Conservation (phyloP, 2,888 invertebrate species). For the Yponomeuta plumbellus region DNA sequence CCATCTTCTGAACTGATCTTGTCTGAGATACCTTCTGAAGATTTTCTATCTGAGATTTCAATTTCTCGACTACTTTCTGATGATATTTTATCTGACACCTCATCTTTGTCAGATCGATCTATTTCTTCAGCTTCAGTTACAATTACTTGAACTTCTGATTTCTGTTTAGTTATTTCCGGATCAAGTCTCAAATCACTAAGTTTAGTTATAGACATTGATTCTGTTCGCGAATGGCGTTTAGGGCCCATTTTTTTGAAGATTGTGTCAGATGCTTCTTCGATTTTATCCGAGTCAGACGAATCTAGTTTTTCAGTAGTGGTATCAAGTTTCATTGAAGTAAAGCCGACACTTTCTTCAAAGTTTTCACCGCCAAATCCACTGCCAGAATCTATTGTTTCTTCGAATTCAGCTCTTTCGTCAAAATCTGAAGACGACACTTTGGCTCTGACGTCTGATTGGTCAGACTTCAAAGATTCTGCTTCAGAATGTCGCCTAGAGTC, state of each 20-base stretch:
- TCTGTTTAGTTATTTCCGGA: conserved; percentile 37
- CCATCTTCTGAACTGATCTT: conserved; percentile 72
- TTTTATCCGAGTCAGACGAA: conserved; percentile 44
- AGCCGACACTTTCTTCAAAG: conserved; percentile 67
- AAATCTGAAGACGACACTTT: conserved; percentile 71
- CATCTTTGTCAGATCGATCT: conserved; percentile 65
- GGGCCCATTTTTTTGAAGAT: conserved; percentile 66
- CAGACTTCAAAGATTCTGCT: conserved; percentile 71
- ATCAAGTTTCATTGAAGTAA: conserved; percentile 61
- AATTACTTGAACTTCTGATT: conserved; percentile 66
- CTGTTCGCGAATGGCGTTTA: conserved; percentile 67
- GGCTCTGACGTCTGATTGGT: conserved; percentile 66
- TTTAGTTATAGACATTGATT: conserved; percentile 65
- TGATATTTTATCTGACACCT: conserved; percentile 69
- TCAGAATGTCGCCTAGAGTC: conserved; percentile 71
- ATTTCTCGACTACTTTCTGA: conserved; percentile 71
- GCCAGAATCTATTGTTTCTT: conserved; percentile 67
- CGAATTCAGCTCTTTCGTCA: conserved; percentile 69
- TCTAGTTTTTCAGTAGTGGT: conserved; percentile 30
- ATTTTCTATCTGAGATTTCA: conserved; percentile 69
- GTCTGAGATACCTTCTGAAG: conserved; percentile 71
- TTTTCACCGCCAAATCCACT: conserved; percentile 72
- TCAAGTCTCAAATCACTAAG: conserved; percentile 58
- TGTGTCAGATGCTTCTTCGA: conserved; percentile 32
- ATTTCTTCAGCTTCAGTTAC: conserved; percentile 70